phyloP scores from a whole-genome alignment of 92 coral and sea anemone species.

The Epizoanthus scotinus region DNA sequence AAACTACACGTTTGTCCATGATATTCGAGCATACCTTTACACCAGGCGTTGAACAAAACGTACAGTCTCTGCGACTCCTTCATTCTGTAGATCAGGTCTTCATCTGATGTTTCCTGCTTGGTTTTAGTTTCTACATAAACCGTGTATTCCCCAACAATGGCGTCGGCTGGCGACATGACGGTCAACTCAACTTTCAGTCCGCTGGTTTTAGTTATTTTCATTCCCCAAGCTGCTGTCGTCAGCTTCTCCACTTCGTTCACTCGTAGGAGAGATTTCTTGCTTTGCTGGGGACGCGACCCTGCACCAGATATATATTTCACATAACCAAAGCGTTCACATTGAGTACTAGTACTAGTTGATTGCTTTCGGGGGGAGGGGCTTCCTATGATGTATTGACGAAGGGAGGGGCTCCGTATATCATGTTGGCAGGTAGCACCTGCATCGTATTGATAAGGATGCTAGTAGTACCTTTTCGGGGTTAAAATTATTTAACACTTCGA shows the following conservation, averaged over 20 bases:
- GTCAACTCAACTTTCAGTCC: constrained; percentile 52
- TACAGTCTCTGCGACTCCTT: constrained; percentile 48
- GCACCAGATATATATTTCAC: background rate
- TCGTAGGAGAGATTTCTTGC: constrained; percentile 70
- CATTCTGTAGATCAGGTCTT: constrained; percentile 49
- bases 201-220: constrained; percentile 28
- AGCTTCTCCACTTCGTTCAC: constrained; percentile 42
- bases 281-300: constrained; percentile 72
- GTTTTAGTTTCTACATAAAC: constrained; percentile 68
- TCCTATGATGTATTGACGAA: too few species aligned
- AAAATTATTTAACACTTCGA: too few species aligned
- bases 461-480: too few species aligned
- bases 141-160: constrained; percentile 67
- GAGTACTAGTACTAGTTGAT: too few species aligned
- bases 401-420: too few species aligned
- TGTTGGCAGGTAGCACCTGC: too few species aligned
- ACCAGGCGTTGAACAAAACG: constrained; percentile 32
- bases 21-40: constrained; percentile 2
- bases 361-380: too few species aligned
- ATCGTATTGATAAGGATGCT: too few species aligned
- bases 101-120: constrained; percentile 35
- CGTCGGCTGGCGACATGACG: constrained; percentile 67
- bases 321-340: too few species aligned
- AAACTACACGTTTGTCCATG: background rate
- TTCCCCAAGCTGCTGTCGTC: constrained; percentile 57